Evolutionary conservation across 2,797 vertebrate genomes (phyloP), one percentile per base, ranked within the genome.

Genomic region (Myotis pilosus): DNA sequence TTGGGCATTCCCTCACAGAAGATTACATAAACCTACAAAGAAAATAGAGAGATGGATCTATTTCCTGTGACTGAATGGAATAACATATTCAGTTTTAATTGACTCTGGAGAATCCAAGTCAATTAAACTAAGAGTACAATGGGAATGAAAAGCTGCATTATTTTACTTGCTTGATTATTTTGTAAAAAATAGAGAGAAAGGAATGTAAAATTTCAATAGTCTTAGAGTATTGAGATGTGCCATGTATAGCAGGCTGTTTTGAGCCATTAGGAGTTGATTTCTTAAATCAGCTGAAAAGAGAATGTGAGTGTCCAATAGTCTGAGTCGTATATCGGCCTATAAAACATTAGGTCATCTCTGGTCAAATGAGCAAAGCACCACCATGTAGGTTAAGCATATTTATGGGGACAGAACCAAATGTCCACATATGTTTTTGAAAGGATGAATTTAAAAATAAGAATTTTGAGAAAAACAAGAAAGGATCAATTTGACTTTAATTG

Each of bases 41-140:
- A 72, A 92, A 96, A 75, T 13, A 84, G 33, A 84, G 38, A 95
- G 36, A 36, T 68, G 25, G 41, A 87, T 92, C 60, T 28, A 36
- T 89, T 91, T 95, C 55, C 80, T 80, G 30, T 51, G 62, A 62
- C 87, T 89, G 25, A 12, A 55, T 89, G 44, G 76, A 55, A 89
- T 91, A 84, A 89, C 81, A 91, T 84, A 87, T 66, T 97, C 62
- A 44, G 38, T 92, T 94, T 91, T 96, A 96, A 95, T 75, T 87
- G 76, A 95, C 93, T 82, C 91, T 79, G 25, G 89, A 96, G 94
- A 96, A 83, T 87, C 55, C 49, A 92, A 94, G 93, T 89, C 93
- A 91, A 94, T 95, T 94, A 96, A 66, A 89, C 25, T 62, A 75
- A 84, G 83, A 38, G 47, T 71, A 81, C 95, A 88, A 87, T 38